phyloP scores from a whole-genome alignment of 2,797 vertebrate species.

The Fratercula arctica region DNA sequence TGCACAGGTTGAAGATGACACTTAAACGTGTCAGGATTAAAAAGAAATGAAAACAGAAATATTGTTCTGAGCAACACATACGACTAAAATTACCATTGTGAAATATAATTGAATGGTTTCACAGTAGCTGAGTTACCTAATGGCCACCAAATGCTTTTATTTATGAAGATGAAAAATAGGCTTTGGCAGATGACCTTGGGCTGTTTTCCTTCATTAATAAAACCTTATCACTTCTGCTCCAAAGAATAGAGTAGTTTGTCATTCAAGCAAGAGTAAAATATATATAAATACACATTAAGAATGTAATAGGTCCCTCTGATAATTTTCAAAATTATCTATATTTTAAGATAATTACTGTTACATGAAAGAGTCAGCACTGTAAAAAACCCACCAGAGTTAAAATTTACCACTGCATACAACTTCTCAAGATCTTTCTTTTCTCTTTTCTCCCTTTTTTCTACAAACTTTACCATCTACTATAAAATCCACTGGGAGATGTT shows the following conservation, averaged over 20 bases:
- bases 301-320: background rate
- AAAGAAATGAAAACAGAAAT: background rate
- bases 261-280: background rate
- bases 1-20: background rate
- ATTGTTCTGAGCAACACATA: background rate
- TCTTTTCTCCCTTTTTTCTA: background rate
- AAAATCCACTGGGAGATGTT: background rate
- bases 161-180: background rate
- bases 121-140: background rate
- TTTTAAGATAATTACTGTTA: background rate
- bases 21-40: background rate
- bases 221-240: background rate
- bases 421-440: background rate
- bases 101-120: background rate
- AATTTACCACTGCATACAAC: background rate
- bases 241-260: background rate
- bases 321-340: background rate
- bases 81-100: background rate
- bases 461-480: background rate
- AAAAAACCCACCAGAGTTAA: background rate
- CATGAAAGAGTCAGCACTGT: background rate
- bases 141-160: background rate
- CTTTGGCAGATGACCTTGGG: background rate
- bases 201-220: background rate
- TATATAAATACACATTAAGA: background rate